A percentile compares a stretch with the other conserved stretches of the same genome.
These are phyloP conservation scores for Linnaemya tessellans DNA, from an alignment of 2,888 invertebrate genomes.

Conservation along the genomic window DNA sequence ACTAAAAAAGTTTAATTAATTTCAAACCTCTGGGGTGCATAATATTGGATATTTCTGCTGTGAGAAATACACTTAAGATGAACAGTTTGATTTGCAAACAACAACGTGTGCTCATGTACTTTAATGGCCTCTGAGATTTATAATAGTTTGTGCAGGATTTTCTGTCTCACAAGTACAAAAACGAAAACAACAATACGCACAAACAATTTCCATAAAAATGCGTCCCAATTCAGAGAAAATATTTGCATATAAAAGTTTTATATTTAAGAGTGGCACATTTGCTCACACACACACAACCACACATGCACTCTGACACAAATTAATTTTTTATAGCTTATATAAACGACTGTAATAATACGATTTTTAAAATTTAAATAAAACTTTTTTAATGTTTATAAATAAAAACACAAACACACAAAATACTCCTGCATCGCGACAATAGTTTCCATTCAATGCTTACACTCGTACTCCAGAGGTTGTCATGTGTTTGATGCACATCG, in stretches of 20 bases:
- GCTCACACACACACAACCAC: conserved; percentile 6
- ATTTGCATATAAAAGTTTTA: conserved; percentile 36
- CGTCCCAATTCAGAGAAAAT: neutral
- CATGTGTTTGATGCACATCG: conserved; percentile 26
- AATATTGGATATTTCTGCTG: conserved; percentile 23
- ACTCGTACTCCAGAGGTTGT: neutral
- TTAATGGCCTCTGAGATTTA: conserved; percentile 63
- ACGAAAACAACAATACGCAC: neutral
- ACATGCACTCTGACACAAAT: neutral
- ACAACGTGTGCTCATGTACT: conserved; percentile 55
- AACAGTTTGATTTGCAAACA: conserved; percentile 58
- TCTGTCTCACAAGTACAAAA: conserved; percentile 16
- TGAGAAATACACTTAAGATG: conserved; percentile 41
- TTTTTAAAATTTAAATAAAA: conserved; percentile 16
- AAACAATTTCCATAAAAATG: neutral
- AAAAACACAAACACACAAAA: neutral
- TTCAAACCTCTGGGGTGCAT: neutral
- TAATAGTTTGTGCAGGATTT: conserved; percentile 53
- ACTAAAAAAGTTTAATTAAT: conserved; percentile 3
- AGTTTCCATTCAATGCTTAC: conserved; percentile 20
- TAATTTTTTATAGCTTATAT: conserved; percentile 17
- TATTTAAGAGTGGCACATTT: conserved; percentile 43
- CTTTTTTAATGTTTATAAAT: conserved; percentile 44
- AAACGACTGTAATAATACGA: neutral
- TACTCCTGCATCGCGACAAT: conserved; percentile 28